Evolutionary conservation across 2,888 invertebrate genomes (phyloP), one percentile per base, ranked within the genome.

Genomic region (Charanyca ferruginea): DNA sequence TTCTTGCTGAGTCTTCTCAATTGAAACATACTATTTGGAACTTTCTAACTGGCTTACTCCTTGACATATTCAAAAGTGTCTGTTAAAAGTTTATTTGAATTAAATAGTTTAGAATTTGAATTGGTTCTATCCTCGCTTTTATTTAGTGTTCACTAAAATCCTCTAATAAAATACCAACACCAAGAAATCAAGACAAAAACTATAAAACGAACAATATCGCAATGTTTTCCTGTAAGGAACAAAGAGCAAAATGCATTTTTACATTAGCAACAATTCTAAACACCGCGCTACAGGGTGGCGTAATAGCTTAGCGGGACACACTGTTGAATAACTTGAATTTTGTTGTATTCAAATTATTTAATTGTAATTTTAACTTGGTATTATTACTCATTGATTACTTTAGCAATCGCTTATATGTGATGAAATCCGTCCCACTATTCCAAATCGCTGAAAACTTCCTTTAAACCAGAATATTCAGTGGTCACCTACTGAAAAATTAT

Each of bases 241-340:
- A 85, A 86, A 83, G 77, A 87, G 80, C 82, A 85, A 89, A 89
- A 89, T 90, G 90, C 86, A 89, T 87, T 90, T 91, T 88, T 89
- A 89, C 91, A 90, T 91, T 90, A 90, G 87, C 86, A 88, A 87
- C 89, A 86, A 89, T 89, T 87, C 89, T 89, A 89, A 90, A 89
- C 89, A 89, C 89, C 85, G 70, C 83, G 83, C 85, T 81, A 80
- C 83, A 76, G 81, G 81, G 81, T 78, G 77, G 73, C 78, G 85
- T 88, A 91, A 91, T 87, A 89, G 89, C 88, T 86, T 83, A 71
- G 42, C 3, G 67, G 9, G 77, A 91, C 86, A 89, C 79, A 92
- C 85, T 16, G 83, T 2, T 57, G 0, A 51, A 58, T 61, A 67
- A 68, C 48, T 58, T 47, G 42, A 25, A 53, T 49, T 16, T n/a